Evolutionary conservation across 2,797 vertebrate genomes (phyloP), one percentile per base, ranked within the genome.

Genomic region (Phyllotis vaccarum): DNA sequence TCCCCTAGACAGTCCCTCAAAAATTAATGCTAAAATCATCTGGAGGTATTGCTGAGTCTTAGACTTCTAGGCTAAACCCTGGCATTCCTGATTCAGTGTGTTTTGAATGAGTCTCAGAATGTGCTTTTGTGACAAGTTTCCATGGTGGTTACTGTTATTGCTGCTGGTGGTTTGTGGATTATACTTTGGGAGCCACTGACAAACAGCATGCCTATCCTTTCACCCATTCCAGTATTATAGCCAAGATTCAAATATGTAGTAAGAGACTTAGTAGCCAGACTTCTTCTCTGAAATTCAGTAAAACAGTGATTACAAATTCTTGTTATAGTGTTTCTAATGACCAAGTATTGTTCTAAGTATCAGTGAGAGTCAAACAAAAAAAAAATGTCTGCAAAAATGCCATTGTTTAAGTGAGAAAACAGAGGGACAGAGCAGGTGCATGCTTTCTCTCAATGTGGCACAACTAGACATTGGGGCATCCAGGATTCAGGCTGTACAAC

Each of bases 371-470:
- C 82, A 91, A 89, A 64, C 46, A 49, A 83, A 40, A 81, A 70
- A 66, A 43, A 82, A 60, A 68, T 58, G 72, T 43, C 66, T 22
- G 5, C 78, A 92, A 94, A 58, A 87, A 31, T 40, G 89, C 58
- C 24, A 68, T 87, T 96, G 88, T 72, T 87, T n/a, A 93, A 81
- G 22, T 43, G 43, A 96, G 85, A 94, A 94, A 93, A 94, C 66
- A 4, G 5, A 95, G 86, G 54, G 46, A 40, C 49, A 87, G 85
- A 56, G 16, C 74, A 56, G 43, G 74, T 56, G 90, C 19, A 34
- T 80, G 58, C 34, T n/a, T 85, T 80, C 9, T 4, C 31, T 22
- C 6, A 52, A 80, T 40, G 19, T n/a, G 21, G 40, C 37, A 86
- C 31, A 88, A 43, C 40, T 93, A 86, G 72, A 91, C 11, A 87